phyloP scores from a whole-genome alignment of 2,888 invertebrate genomes.

The Leptinotarsa tumamoca region DNA sequence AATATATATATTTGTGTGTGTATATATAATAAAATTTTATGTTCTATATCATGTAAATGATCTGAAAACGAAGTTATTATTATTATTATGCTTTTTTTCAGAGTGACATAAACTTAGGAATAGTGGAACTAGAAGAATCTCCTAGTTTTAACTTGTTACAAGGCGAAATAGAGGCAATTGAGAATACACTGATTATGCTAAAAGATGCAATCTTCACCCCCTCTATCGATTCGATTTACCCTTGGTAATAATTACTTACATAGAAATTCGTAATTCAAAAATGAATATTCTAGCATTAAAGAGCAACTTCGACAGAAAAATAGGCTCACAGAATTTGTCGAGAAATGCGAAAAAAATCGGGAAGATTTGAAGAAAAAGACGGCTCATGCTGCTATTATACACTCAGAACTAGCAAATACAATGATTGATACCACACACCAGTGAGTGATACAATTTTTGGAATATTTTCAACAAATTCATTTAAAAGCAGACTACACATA shows the following conservation, averaged over 20 bases:
- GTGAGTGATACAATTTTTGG: constrained; percentile 38
- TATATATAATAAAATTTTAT: no score
- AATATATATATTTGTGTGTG: no score
- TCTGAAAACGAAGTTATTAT: no score
- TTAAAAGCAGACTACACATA: background rate
- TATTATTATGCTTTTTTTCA: constrained; percentile 42
- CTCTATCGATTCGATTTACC: constrained; percentile 65
- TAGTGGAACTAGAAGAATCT: constrained; percentile 50
- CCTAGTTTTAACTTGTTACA: constrained; percentile 59
- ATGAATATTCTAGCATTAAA: constrained; percentile 51
- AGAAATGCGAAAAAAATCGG: constrained; percentile 52
- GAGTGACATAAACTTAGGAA: constrained; percentile 60
- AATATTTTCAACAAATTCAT: no score
- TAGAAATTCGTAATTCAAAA: background rate
- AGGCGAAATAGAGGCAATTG: constrained; percentile 62
- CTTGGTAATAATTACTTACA: constrained; percentile 60
- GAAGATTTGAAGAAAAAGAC: constrained; percentile 56
- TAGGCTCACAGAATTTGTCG: constrained; percentile 53
- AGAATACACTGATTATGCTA: constrained; percentile 63
- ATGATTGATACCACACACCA: constrained; percentile 58
- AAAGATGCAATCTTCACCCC: constrained; percentile 64
- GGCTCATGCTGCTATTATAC: constrained; percentile 55
- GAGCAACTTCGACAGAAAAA: constrained; percentile 58
- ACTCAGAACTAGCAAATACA: constrained; percentile 54
- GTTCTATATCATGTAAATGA: no score